Evolutionary conservation across 2,113 vertebrate genomes (phyloP).

Genomic region (Ophiodon elongatus): DNA sequence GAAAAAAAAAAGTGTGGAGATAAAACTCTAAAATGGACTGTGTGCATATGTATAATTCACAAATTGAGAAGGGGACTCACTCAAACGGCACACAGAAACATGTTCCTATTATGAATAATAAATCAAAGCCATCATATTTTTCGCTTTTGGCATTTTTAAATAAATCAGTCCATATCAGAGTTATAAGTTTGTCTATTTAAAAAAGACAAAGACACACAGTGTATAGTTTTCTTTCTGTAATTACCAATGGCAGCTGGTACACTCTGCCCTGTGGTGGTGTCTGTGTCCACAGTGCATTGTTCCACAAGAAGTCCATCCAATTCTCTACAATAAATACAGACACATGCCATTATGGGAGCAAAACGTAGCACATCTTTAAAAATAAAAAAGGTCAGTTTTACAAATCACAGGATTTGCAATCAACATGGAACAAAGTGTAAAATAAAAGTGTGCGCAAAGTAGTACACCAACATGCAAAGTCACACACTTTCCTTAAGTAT

Average conservation of each 20-base stretch:
- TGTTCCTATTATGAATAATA: slow-evolving; percentile 46
- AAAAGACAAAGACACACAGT: background rate
- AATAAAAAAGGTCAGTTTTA: background rate
- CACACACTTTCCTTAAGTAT: background rate
- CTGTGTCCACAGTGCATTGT: slow-evolving; percentile 93
- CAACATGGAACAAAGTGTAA: background rate
- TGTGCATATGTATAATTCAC: slow-evolving; percentile 64
- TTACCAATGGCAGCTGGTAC: slow-evolving; percentile 92
- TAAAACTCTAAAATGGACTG: slow-evolving; percentile 49
- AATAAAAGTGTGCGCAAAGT: background rate
- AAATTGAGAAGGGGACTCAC: slow-evolving; percentile 14
- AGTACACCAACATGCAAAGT: background rate
- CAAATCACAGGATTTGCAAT: background rate
- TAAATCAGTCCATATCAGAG: slow-evolving; percentile 10
- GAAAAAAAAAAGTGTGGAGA: background rate
- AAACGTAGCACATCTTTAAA: background rate
- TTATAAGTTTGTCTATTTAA: background rate
- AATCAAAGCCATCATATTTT: slow-evolving; percentile 18
- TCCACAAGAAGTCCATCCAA: slow-evolving; percentile 90
- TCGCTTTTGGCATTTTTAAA: background rate
- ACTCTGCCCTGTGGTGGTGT: slow-evolving; percentile 89
- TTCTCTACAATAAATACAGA: slow-evolving; percentile 84
- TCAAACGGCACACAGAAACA: slow-evolving; percentile 42
- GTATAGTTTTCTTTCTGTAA: background rate
- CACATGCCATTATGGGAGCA: background rate